Evolutionary conservation across 2,113 vertebrate genomes (phyloP), one percentile per base, ranked within the genome.

Genomic region (Pygathrix nemaeus): DNA sequence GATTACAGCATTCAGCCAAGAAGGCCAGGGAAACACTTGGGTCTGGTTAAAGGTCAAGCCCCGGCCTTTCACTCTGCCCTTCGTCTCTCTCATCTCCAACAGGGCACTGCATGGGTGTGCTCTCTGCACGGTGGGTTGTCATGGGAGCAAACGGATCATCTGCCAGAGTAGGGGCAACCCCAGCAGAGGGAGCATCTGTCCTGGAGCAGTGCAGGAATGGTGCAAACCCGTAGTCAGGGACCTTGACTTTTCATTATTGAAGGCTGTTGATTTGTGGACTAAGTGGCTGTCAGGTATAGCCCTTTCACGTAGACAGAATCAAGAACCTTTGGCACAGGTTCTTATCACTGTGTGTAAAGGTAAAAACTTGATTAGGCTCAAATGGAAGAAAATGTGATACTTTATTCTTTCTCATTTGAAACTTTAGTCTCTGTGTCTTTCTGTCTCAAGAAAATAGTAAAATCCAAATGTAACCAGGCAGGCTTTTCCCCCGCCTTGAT

Each of bases 271-370:
- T 38, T 64, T 79, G 30, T 64, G 27, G 59, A 83, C 35, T 79
- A 35, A 93, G 27, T 43, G 38, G 25, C 59, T 93, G 23, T 94
- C 57, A 75, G 66, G 70, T 27, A 90, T 0, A n/a, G 70, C 48
- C n/a, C 73, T 93, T 95, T 87, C 52, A 30, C 0, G 1, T 64
- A 48, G 70, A 48, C 25, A 88, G 92, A 88, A 84, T 43, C 30
- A 80, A 76, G 75, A 83, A 94, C 92, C 91, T 97, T 97, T 91
- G 83, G 82, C 55, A 91, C 52, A 55, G 48, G 50, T 50, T 70
- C 57, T 97, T 97, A 97, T 96, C 92, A 76, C 64, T 82, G 32
- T 85, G 72, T 66, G 23, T 91, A 97, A 97, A 98, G 94, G 95
- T 97, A 38, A 97, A 86, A 64, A 68, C 75, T 82, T 93, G 78